Conservation (phyloP, 2,113 vertebrate species). For the Euleptes europaea region DNA sequence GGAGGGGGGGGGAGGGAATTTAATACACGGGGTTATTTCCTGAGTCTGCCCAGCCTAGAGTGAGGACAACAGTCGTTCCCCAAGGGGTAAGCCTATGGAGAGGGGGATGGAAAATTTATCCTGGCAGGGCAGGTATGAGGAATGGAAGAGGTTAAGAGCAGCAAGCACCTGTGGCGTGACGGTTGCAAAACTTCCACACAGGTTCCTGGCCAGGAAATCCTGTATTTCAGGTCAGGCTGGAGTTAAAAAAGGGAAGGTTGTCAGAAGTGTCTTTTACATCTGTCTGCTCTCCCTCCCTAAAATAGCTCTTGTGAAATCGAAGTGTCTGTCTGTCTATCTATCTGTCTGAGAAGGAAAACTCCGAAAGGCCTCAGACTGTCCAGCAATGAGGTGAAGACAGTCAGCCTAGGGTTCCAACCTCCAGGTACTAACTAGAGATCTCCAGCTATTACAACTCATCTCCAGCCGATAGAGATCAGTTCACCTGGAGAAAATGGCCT, state of each 20-base stretch:
- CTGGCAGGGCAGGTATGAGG: constrained; percentile 7
- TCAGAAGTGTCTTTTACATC: constrained; percentile 49
- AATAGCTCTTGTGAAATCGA: constrained; percentile 44
- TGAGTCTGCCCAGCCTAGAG: not conserved
- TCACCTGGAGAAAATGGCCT: too few species aligned
- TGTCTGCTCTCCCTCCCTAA: constrained; percentile 40
- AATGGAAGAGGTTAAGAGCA: constrained; percentile 72
- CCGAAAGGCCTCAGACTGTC: not conserved
- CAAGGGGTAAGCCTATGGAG: too few species aligned
- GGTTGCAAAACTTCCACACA: constrained; percentile 51
- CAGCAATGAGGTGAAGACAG: not conserved
- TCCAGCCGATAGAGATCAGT: too few species aligned
- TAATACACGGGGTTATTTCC: not conserved
- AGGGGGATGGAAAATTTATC: not conserved
- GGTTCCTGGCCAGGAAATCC: constrained; percentile 69
- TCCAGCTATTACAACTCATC: too few species aligned
- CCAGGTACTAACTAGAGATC: too few species aligned
- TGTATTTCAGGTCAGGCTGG: constrained; percentile 79
- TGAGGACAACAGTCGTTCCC: not conserved
- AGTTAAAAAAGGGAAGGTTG: constrained; percentile 64
- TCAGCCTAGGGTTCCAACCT: too few species aligned
- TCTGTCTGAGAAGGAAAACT: not conserved
- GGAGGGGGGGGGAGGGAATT: not conserved
- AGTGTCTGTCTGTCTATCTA: not conserved
- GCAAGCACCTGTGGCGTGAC: constrained; percentile 46